These are phyloP conservation scores for Pseudomyrmex cubaensis DNA, from an alignment of 1,140 invertebrate genomes.

Conservation along the genomic window DNA sequence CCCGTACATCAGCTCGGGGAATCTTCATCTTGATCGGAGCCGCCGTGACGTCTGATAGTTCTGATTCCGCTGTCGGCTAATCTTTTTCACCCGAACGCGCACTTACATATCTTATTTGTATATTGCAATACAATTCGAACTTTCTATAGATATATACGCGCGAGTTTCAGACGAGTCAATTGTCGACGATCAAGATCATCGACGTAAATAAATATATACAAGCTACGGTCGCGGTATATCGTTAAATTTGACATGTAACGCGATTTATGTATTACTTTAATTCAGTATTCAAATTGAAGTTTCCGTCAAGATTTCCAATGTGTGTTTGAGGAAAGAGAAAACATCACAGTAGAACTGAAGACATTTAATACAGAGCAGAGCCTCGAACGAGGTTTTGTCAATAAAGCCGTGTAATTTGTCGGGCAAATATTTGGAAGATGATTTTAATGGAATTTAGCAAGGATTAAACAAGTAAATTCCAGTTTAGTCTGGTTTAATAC, in stretches of 20 bases:
- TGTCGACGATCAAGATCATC: constrained; percentile 5
- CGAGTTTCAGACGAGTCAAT: background rate
- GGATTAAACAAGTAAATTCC: constrained; percentile 65
- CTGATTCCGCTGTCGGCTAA: constrained; percentile 71
- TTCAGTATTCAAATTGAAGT: background rate
- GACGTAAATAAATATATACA: background rate
- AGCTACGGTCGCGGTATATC: background rate
- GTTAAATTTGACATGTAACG: background rate
- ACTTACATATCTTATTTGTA: constrained; percentile 34
- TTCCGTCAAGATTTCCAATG: background rate
- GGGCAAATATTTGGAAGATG: constrained; percentile 21
- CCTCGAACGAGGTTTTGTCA: background rate
- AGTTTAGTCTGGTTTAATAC: constrained; percentile 69
- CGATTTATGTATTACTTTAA: background rate
- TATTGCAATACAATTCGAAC: constrained; percentile 17
- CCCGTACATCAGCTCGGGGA: constrained; percentile 73
- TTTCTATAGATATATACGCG: constrained; percentile 4
- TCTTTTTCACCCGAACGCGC: constrained; percentile 70
- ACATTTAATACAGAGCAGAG: background rate
- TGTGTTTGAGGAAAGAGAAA: background rate
- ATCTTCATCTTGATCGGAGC: constrained; percentile 82
- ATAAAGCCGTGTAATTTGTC: constrained; percentile 57
- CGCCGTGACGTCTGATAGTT: constrained; percentile 75
- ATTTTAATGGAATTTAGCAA: constrained; percentile 66
- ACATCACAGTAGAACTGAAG: background rate